phyloP scores from a whole-genome alignment of 2,888 invertebrate species.

The Scaptomyza tumidula region DNA sequence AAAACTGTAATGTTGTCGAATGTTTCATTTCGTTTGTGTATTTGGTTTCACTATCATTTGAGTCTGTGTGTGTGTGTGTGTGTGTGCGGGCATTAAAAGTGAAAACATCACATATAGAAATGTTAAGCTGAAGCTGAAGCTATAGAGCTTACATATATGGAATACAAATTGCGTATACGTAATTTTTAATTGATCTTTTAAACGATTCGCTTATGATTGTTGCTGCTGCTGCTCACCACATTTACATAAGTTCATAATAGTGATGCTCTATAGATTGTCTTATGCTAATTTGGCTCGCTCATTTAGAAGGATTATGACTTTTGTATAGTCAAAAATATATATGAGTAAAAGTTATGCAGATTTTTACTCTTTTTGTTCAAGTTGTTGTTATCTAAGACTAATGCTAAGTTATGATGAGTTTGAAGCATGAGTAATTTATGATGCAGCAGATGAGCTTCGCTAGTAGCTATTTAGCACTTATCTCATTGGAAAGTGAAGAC shows the following conservation, averaged over 20 bases:
- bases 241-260: slow-evolving; percentile 45
- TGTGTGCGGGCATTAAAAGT: slow-evolving; percentile 67
- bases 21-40: slow-evolving; percentile 59
- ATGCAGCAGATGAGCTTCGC: slow-evolving; percentile 15
- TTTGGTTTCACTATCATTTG: slow-evolving; percentile 70
- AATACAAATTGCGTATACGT: slow-evolving; percentile 78
- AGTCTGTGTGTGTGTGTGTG: slow-evolving; percentile 20
- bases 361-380: slow-evolving; percentile 14
- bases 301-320: slow-evolving; percentile 52
- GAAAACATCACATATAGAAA: slow-evolving; percentile 66
- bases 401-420: slow-evolving; percentile 33
- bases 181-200: slow-evolving; percentile 75
- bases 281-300: slow-evolving; percentile 47
- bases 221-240: slow-evolving; percentile 30
- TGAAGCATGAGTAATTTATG: slow-evolving; percentile 9
- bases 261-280: slow-evolving; percentile 23
- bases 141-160: slow-evolving; percentile 19
- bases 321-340: too few relatives aligned
- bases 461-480: slow-evolving; percentile 25
- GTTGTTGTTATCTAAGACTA: slow-evolving; percentile 33
- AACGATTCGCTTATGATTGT: slow-evolving; percentile 53
- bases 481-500: not conserved
- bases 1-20: slow-evolving; percentile 73
- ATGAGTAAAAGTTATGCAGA: slow-evolving; percentile 58
- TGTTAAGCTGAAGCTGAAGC: slow-evolving; percentile 32